A percentile compares a stretch with the other conserved stretches of the same genome.
Evolutionary conservation across 2,888 invertebrate species (phyloP).

Genomic region (Philereme transversata): DNA sequence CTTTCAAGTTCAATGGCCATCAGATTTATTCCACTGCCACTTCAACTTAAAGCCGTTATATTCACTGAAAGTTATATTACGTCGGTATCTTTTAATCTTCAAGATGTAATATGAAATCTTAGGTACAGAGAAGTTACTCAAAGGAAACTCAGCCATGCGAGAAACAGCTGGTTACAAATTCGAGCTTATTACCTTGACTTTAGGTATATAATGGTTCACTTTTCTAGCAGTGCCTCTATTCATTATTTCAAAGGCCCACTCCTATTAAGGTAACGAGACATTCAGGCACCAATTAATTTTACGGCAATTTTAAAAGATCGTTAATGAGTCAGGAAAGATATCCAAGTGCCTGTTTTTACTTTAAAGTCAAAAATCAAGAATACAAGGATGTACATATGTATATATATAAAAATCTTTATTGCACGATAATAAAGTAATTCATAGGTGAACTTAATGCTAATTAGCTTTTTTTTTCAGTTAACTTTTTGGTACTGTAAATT

Average conservation of each 20-base stretch:
- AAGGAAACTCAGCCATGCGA: constrained; percentile 20
- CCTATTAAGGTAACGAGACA: constrained; percentile 52
- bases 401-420: no score
- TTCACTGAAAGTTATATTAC: neutral
- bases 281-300: constrained; percentile 58
- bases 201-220: constrained; percentile 16
- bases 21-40: no score
- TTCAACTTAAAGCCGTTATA: no score
- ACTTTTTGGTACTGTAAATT: no score
- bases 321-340: constrained; percentile 52
- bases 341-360: constrained; percentile 44
- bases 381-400: no score
- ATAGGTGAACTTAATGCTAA: no score
- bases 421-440: no score
- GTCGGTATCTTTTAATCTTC: constrained; percentile 7
- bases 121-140: constrained; percentile 21
- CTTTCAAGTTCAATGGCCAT: no score
- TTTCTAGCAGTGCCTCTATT: constrained; percentile 40
- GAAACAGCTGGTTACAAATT: constrained; percentile 6
- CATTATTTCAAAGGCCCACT: constrained; percentile 51
- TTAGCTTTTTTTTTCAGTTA: no score
- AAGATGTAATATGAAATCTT: constrained; percentile 27
- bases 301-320: constrained; percentile 51
- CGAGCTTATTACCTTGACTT: constrained; percentile 7
- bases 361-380: constrained; percentile 12